A percentile compares a stretch with the other conserved stretches of the same genome.
Evolutionary conservation across 2,888 invertebrate genomes (phyloP).

Genomic region (Clunio marinus): DNA sequence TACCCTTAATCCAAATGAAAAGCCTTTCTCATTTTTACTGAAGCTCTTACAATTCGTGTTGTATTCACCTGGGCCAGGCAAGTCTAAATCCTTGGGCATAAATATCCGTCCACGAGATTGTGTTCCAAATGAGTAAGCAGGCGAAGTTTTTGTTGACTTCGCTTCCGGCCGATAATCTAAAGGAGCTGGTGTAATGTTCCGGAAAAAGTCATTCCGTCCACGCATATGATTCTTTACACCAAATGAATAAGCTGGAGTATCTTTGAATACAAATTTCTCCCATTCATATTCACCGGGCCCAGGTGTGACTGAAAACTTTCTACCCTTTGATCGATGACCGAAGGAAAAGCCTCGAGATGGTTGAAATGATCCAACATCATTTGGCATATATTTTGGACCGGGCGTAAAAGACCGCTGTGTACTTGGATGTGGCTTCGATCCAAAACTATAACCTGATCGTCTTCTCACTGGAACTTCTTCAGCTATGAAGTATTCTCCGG

Average conservation of each 20-base stretch:
- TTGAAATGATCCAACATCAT: neutral
- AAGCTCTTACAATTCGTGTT: no score
- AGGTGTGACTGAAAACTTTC: neutral
- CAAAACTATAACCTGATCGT: neutral
- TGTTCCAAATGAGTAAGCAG: neutral
- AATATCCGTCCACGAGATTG: neutral
- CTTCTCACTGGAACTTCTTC: neutral
- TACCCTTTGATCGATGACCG: neutral
- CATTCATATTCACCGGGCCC: neutral
- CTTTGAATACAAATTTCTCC: slow-evolving; percentile 9
- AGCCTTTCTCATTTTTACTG: neutral
- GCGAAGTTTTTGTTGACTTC: neutral
- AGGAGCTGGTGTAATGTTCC: neutral
- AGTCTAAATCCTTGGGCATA: neutral
- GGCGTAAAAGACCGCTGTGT: neutral
- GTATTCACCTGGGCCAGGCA: slow-evolving; percentile 3
- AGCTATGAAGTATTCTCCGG: neutral
- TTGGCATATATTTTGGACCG: slow-evolving; percentile 14
- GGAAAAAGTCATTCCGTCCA: slow-evolving; percentile 52
- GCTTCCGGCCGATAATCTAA: neutral
- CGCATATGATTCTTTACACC: slow-evolving; percentile 63
- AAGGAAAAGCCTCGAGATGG: neutral
- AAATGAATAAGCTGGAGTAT: slow-evolving; percentile 63
- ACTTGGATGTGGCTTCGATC: neutral
- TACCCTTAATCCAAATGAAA: slow-evolving; percentile 2